Percentiles rank a stretch among this genome's conserved stretches.
phyloP scores from a whole-genome alignment of 2,888 invertebrate species.

The Drosophila emarginata region DNA sequence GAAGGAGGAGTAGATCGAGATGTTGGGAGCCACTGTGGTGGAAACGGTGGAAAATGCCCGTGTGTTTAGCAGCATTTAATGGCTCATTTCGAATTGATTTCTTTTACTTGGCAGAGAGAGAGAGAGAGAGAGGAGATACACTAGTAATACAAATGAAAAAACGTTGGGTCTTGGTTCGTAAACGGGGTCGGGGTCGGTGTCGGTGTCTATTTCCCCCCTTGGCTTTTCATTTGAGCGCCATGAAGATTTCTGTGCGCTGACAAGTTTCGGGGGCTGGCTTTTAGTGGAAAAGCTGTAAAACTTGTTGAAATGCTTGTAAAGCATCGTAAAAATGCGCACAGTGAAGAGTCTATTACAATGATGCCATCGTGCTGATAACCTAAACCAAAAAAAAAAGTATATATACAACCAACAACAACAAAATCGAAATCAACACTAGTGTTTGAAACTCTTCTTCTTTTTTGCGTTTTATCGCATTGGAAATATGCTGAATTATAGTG shows the following conservation, averaged over 20 bases:
- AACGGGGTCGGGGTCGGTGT: no score
- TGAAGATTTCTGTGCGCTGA: conserved; percentile 41
- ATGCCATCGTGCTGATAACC: conserved; percentile 72
- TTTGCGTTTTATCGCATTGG: conserved; percentile 34
- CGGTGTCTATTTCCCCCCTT: background rate
- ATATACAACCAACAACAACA: background rate
- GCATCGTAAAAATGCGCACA: conserved; percentile 68
- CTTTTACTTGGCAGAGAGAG: conserved; percentile 52
- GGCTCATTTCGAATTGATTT: conserved; percentile 80
- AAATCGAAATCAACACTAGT: conserved; percentile 2
- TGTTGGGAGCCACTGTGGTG: conserved; percentile 40
- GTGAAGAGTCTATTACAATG: conserved; percentile 72
- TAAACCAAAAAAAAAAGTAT: conserved; percentile 12
- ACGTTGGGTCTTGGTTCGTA: background rate
- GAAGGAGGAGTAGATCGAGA: conserved; percentile 42
- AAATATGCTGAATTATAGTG: conserved; percentile 28
- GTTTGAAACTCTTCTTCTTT: background rate
- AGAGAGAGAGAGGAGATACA: conserved; percentile 6
- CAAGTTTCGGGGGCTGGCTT: conserved; percentile 61
- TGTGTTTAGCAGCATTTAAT: conserved; percentile 79
- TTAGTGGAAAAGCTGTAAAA: conserved; percentile 78
- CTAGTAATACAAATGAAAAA: background rate
- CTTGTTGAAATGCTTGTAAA: conserved; percentile 76
- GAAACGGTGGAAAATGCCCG: conserved; percentile 77
- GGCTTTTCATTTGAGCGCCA: conserved; percentile 44